Base-by-base conservation (phyloP, 2,797 vertebrate species). In the Poeciliopsis gracilis region DNA sequence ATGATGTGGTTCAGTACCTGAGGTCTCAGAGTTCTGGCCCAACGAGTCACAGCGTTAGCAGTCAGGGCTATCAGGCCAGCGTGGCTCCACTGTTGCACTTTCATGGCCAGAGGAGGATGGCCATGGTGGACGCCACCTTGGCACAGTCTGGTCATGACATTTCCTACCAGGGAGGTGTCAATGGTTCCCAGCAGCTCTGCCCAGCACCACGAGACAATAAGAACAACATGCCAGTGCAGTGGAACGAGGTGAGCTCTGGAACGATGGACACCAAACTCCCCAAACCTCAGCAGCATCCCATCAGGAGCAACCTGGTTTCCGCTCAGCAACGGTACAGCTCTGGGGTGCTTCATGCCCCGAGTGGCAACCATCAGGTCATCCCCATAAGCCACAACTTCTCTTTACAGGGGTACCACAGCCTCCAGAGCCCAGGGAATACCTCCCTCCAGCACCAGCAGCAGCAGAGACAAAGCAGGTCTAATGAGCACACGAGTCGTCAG, bases 181-280 rank as follows among this genome's bases (percentile, higher is more conserved):
- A 89, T 15, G 79, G 83, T 73, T 84, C 92, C 49, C 94, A 94
- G 82, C 93, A 95, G 72, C 87, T 80, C 30, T 93, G 94, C 76
- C 67, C 92, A 13, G 10, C 89, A 18, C 25, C 82, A 11, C 83
- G 95, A 13, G 92, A 96, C 63, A 93, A 87, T 82, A 98, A 98
- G 88, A 98, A 93, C 81, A 97, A 95, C 90, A 99, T 99, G 98
- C 98, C 98, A 0, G 98, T 99, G 66, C 98, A 99, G 86, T 99
- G 98, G 98, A 99, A 99, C 0, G 98, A 99, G 91, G 98, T 99
- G 89, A 99, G 98, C 93, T 99, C 98, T 0, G 98, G 98, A 74
- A 98, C 97, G 0, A 93, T 98, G 86, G 98, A 99, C 55, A 47
- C 93, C 15, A 94, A 93, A 84, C 90, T 93, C 79, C 76, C 95